Base-by-base conservation (phyloP, 2,888 invertebrate species). In the Tipula lateralis region DNA sequence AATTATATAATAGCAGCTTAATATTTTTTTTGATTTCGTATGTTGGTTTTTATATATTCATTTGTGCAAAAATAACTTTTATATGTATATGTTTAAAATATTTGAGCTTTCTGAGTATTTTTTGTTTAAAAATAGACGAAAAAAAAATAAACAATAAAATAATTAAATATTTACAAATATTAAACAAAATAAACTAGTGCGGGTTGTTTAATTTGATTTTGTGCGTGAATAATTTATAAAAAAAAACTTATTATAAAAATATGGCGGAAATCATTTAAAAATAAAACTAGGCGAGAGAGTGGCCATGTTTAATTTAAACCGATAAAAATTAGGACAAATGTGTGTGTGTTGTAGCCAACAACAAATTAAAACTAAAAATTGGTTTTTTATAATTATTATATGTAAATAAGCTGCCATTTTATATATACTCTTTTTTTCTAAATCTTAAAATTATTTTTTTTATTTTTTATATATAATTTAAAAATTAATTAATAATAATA, bases 391-490 rank as follows among this genome's bases (percentile, higher is more conserved):
- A 9, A 24, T 24, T 66, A 66, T 44, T 9, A 24, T 66, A 9
- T 66, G 24, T 66, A 66, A 66, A 66, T 66, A 66, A 66, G 66
- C 66, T 66, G 66, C 66, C 66, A 66, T 66, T 66, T 66, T 66
- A 66, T 66, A 39, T 39, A 66, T 66, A 19, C 44, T 6, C 16
- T 50, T 50, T n/a, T 50, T 16, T 66, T 66, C 24, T 24, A 2
- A 66, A 66, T 66, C 66, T 66, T 66, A 66, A 24, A 66, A 24
- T 24, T 66, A 19, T 9, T 66, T 66, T n/a, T 3, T 44, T 16
- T 44, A 44, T 39, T n/a, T n/a, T n/a, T 9, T 36, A 36, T 36
- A 36, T 36, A 66, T 66, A 66, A 66, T 66, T 66, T 66, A 24
- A 66, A 66, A 66, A 66, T 66, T 66, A 66, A 24, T 66, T 66